Evolutionary conservation across 2,113 vertebrate genomes (phyloP), one percentile per base, ranked within the genome.

Genomic region (Poecilia latipinna): DNA sequence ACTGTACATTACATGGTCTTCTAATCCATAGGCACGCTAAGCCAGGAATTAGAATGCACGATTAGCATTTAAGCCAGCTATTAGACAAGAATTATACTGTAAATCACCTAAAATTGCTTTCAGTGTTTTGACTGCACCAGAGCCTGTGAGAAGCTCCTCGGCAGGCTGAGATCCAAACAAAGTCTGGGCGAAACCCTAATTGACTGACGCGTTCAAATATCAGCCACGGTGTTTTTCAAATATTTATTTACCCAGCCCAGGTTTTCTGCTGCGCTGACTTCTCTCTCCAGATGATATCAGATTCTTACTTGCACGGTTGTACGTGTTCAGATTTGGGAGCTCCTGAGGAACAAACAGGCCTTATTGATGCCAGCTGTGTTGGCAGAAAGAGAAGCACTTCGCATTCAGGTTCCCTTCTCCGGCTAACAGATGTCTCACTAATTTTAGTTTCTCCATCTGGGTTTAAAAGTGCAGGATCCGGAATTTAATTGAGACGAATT

Each of bases 1-100:
- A 89, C 89, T 73, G 86, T 92, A 90, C 82, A 78, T 90, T 92
- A 92, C 90, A 83, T 78, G 71, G 78, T 66, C 15, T 70, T 91
- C 75, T 92, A 91, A 93, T 91, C 88, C 82, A 85, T 77, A 87
- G 80, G 75, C 82, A 70, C 35, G 15, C 85, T 90, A 89, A 92
- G 7, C 70, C 85, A 77, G 66, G 85, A 92, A 92, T 92, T 89
- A 88, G 80, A 84, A 85, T 85, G 84, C 80, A 80, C 79, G 84
- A 91, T 92, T 91, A 88, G 70, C 51, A 24, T 83, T 86, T 90
- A 89, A 90, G 71, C 63, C 84, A 39, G 83, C 88, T 80, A 88
- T 90, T 92, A 89, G 74, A 83, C 67, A 72, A 78, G 80, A 85
- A 87, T 89, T 89, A 88, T 80, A 79, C 82, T 82, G 79, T 90